Evolutionary conservation across 2,888 invertebrate genomes (phyloP).

Genomic region (Cryptosula pallasiana): DNA sequence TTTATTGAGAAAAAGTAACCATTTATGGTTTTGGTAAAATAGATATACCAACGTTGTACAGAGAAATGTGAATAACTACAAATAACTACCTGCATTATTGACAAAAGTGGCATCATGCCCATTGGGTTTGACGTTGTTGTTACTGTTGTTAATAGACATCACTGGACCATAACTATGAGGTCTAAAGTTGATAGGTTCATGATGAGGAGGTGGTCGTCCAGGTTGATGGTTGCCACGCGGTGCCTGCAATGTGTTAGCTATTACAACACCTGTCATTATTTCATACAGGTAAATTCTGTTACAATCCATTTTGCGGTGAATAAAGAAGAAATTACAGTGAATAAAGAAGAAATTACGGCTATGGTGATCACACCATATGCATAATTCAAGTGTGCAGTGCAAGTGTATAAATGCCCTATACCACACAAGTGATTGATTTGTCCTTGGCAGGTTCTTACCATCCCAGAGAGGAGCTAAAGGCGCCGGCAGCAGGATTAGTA

Average conservation of each 20-base stretch:
- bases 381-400: too few relatives aligned
- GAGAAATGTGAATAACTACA: too few relatives aligned
- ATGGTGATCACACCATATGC: too few relatives aligned
- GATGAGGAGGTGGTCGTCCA: not conserved
- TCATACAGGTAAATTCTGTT: not conserved
- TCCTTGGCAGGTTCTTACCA: too few relatives aligned
- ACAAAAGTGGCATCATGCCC: not conserved
- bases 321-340: not conserved
- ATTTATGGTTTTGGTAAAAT: too few relatives aligned
- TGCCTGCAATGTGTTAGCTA: not conserved
- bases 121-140: not conserved
- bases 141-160: slow-evolving; percentile 11
- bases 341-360: too few relatives aligned
- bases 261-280: not conserved
- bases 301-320: not conserved
- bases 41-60: too few relatives aligned
- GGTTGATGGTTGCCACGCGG: not conserved
- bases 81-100: not conserved
- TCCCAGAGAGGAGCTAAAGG: too few relatives aligned
- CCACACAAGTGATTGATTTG: too few relatives aligned
- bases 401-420: too few relatives aligned
- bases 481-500: too few relatives aligned
- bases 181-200: not conserved
- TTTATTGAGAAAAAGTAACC: too few relatives aligned
- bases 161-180: not conserved